phyloP scores from a whole-genome alignment of 2,888 invertebrate genomes.

The Esperia sulphurella region DNA sequence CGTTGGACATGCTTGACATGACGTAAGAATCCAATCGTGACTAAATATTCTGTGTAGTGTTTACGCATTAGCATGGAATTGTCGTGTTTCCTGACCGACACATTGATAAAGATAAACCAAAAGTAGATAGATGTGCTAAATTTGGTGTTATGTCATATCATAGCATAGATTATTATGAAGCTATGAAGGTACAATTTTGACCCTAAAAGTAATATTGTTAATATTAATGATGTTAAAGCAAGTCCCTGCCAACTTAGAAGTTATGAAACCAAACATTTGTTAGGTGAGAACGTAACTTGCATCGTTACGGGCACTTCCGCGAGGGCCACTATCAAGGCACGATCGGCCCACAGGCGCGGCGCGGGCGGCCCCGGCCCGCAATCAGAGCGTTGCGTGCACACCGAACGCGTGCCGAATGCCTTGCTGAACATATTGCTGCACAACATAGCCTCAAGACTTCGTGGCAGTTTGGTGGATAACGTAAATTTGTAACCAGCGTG shows the following conservation, averaged over 20 bases:
- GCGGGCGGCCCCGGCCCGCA: constrained; percentile 36
- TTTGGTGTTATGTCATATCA: no score
- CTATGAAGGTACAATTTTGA: no score
- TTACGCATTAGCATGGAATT: constrained; percentile 27
- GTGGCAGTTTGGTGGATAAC: not conserved
- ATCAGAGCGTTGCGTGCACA: constrained; percentile 40
- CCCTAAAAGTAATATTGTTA: no score
- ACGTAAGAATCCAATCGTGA: constrained; percentile 46
- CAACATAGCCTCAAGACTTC: not conserved
- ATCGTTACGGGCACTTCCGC: constrained; percentile 26
- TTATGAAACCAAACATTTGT: constrained; percentile 30
- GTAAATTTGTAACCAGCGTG: not conserved
- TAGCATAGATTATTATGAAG: no score
- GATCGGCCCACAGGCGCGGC: constrained; percentile 20
- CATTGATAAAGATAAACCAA: constrained; percentile 14
- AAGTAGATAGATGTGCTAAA: not conserved
- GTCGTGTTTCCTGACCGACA: constrained; percentile 35
- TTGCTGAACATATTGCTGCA: not conserved
- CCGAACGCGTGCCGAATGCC: constrained; percentile 9
- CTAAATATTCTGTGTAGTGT: constrained; percentile 30
- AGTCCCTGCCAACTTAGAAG: constrained; percentile 10
- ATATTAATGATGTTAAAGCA: not conserved
- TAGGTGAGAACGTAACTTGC: constrained; percentile 17
- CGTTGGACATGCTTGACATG: constrained; percentile 38
- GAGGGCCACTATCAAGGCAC: constrained; percentile 29